Evolutionary conservation across 2,888 invertebrate species (phyloP).

Genomic region (Amphiduros pacificus): DNA sequence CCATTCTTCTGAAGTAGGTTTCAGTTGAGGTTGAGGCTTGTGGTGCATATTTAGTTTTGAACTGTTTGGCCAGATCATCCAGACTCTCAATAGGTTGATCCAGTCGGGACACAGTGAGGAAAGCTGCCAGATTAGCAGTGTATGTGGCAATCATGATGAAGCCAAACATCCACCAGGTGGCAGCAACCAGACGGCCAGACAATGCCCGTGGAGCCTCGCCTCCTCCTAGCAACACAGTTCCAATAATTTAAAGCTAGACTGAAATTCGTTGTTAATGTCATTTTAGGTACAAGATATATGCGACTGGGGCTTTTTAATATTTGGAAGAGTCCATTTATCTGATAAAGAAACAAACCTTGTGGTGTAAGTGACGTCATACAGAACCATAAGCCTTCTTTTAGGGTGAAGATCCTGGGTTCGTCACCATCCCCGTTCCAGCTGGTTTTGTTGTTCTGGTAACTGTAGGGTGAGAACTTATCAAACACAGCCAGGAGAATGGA

Average conservation of each 20-base stretch:
- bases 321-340: too few relatives aligned
- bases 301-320: too few relatives aligned
- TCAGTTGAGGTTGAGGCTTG: conserved; percentile 79
- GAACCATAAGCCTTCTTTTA: conserved; percentile 98
- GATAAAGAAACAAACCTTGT: conserved; percentile 66
- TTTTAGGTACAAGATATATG: too few relatives aligned
- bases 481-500: conserved; percentile 90
- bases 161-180: conserved; percentile 99
- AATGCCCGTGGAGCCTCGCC: conserved; percentile 73
- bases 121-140: conserved; percentile 96
- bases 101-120: conserved; percentile 84
- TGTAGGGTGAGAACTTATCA: conserved; percentile 86
- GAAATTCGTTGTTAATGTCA: too few relatives aligned
- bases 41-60: conserved; percentile 94
- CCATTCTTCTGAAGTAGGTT: conserved; percentile 95
- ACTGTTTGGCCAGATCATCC: conserved; percentile 92
- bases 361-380: conserved; percentile 98
- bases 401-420: conserved; percentile 83
- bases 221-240: too few relatives aligned
- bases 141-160: conserved; percentile 99
- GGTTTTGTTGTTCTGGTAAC: conserved; percentile 63
- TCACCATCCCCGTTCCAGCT: conserved; percentile 76
- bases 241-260: too few relatives aligned
- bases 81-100: conserved; percentile 67
- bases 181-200: conserved; percentile 90